Evolutionary conservation across 1,140 invertebrate genomes (phyloP).

Genomic region (Camponotus vicinus): DNA sequence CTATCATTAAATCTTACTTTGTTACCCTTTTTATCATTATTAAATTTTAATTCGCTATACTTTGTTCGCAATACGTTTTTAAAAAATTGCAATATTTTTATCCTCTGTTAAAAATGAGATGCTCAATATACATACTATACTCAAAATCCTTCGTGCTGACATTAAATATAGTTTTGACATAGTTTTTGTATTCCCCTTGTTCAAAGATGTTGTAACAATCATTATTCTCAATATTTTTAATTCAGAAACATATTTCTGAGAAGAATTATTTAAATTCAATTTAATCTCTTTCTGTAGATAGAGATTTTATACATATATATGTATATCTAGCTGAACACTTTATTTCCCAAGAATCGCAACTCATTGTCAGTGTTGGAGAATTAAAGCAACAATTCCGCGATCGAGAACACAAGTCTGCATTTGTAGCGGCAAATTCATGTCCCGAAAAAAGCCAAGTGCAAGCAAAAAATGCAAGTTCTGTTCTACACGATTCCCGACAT

Average conservation of each 20-base stretch:
- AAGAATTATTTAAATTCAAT: background rate
- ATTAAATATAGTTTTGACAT: no score
- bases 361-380: no score
- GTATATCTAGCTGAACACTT: background rate
- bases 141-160: background rate
- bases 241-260: background rate
- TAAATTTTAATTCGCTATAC: background rate
- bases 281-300: background rate
- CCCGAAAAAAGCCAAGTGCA: slow-evolving; percentile 22
- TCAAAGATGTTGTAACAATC: no score
- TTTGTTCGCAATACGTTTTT: background rate
- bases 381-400: slow-evolving; percentile 33
- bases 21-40: background rate
- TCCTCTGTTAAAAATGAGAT: background rate
- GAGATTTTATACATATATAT: background rate
- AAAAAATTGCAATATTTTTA: background rate
- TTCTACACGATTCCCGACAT: slow-evolving; percentile 44
- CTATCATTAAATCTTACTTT: background rate
- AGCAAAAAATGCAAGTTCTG: slow-evolving; percentile 16
- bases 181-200: no score
- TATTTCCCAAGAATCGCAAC: background rate
- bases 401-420: slow-evolving; percentile 37
- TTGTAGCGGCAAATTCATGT: slow-evolving; percentile 48
- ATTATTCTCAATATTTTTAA: background rate
- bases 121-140: no score